Percentiles rank a stretch among this genome's conserved stretches.
Evolutionary conservation across 2,888 invertebrate species (phyloP).

Genomic region (Thereva unica): DNA sequence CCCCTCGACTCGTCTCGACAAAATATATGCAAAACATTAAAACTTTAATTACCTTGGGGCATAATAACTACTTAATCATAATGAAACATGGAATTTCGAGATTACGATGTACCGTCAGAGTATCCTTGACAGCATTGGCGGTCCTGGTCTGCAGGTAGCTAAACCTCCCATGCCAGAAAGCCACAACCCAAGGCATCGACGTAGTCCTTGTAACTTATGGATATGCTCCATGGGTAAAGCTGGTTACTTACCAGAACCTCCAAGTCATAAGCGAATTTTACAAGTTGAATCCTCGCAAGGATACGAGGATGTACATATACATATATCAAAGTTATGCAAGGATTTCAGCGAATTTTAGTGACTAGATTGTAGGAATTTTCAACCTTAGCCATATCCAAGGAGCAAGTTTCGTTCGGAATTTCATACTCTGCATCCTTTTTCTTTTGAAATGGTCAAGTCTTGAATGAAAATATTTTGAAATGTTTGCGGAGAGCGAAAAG

Average conservation of each 20-base stretch:
- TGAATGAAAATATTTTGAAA: too few relatives aligned
- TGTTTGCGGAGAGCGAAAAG: too few relatives aligned
- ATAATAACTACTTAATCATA: constrained; percentile 41
- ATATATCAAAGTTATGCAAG: constrained; percentile 29
- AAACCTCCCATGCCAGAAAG: too few relatives aligned
- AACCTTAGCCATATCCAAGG: constrained; percentile 18
- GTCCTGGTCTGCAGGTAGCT: too few relatives aligned
- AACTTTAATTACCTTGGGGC: constrained; percentile 41
- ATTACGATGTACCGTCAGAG: too few relatives aligned
- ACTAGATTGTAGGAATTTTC: constrained; percentile 17
- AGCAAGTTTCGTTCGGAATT: too few relatives aligned
- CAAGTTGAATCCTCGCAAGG: constrained; percentile 8
- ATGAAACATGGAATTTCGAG: constrained; percentile 27
- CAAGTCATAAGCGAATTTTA: constrained; percentile 30
- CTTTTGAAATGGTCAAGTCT: too few relatives aligned
- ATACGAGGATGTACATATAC: not conserved
- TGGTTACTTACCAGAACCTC: not conserved
- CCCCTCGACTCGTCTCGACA: not conserved
- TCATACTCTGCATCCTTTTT: too few relatives aligned
- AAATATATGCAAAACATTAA: constrained; percentile 37
- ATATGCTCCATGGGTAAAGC: too few relatives aligned
- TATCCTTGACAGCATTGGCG: too few relatives aligned
- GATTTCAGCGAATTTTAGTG: constrained; percentile 29
- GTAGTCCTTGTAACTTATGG: too few relatives aligned
- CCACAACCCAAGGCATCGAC: too few relatives aligned